Conservation (phyloP, 2,888 invertebrate genomes). For the Syrista parreyssii region DNA sequence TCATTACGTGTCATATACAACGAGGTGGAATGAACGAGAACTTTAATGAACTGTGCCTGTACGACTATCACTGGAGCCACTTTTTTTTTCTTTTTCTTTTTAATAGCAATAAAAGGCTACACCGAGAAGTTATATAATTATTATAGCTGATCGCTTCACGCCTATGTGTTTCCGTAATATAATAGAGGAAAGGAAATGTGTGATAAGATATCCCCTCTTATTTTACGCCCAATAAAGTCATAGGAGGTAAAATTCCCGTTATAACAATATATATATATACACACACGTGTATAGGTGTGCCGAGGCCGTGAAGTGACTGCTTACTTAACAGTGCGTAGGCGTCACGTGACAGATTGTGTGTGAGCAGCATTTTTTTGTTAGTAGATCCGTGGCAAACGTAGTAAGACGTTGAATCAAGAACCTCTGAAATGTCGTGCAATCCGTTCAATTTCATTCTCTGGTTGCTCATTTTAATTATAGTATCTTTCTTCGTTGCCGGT, state of each 20-base stretch:
- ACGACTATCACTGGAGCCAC: neutral
- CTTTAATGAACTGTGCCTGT: neutral
- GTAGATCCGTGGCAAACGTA: neutral
- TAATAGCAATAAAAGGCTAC: neutral
- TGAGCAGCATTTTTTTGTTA: neutral
- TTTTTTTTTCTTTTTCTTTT: neutral
- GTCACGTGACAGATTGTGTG: neutral
- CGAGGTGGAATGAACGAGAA: neutral
- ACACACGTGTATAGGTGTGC: neutral
- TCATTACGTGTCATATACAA: neutral
- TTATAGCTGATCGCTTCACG: neutral
- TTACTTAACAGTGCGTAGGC: neutral
- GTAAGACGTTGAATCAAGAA: neutral
- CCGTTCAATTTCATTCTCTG: constrained; percentile 76
- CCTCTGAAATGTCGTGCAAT: constrained; percentile 59
- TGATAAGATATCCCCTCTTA: neutral
- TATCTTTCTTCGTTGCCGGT: constrained; percentile 76
- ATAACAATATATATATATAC: neutral
- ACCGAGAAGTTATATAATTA: neutral
- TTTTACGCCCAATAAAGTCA: neutral
- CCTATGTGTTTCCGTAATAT: neutral
- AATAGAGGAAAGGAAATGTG: neutral
- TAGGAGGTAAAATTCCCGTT: neutral
- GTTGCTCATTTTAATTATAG: constrained; percentile 76
- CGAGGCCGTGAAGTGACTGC: neutral